These are phyloP conservation scores for Probaryconus sp. DNA, from an alignment of 1,140 invertebrate species.

Conservation along the genomic window DNA sequence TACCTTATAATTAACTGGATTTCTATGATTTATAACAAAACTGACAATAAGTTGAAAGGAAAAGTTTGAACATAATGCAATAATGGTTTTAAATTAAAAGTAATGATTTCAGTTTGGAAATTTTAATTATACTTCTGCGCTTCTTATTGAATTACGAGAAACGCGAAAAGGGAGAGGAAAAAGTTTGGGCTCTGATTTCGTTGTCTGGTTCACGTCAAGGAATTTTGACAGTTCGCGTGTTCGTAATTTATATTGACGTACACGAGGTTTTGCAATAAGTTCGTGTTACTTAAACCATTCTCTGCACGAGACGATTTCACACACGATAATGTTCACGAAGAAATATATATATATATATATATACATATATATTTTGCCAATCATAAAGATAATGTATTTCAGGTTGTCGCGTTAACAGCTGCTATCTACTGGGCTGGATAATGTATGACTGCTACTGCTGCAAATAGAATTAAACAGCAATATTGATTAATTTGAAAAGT, in stretches of 20 bases:
- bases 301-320: constrained; percentile 36
- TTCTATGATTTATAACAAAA: no score
- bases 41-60: no score
- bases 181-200: constrained; percentile 25
- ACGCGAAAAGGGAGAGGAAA: constrained; percentile 11
- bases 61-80: no score
- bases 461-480: constrained; percentile 22
- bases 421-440: neutral
- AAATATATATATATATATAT: no score
- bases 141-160: constrained; percentile 30
- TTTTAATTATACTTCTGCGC: constrained; percentile 3
- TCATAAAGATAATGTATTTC: constrained; percentile 6
- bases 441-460: constrained; percentile 3
- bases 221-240: constrained; percentile 41
- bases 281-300: constrained; percentile 31
- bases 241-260: constrained; percentile 38
- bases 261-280: constrained; percentile 37
- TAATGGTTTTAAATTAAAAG: no score
- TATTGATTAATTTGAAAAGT: constrained; percentile 26
- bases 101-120: no score
- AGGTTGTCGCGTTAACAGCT: neutral
- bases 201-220: constrained; percentile 22
- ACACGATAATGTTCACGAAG: constrained; percentile 25
- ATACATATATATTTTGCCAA: no score
- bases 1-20: no score